phyloP scores from a whole-genome alignment of 2,113 vertebrate species.

The Charina bottae region DNA sequence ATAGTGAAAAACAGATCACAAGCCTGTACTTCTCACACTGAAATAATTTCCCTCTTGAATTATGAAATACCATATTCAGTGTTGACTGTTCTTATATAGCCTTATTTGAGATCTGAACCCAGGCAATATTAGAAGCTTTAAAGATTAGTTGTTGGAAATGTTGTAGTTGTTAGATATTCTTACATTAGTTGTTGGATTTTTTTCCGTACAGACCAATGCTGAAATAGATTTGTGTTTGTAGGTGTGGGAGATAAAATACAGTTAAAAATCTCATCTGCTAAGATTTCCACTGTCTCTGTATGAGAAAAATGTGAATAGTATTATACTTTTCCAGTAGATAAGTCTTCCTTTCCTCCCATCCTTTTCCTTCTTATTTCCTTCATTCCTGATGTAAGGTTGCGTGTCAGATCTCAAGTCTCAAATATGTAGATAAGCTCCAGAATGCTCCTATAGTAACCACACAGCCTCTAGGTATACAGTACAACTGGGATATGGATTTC shows the following conservation, averaged over 20 bases:
- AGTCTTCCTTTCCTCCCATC: not conserved
- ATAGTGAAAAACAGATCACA: too few species aligned
- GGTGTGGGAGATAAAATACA: not conserved
- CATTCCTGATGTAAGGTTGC: not conserved
- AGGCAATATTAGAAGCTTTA: not conserved
- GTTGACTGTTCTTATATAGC: not conserved
- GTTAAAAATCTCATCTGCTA: slow-evolving; percentile 11
- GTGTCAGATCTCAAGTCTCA: not conserved
- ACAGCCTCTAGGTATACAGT: not conserved
- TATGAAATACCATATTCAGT: not conserved
- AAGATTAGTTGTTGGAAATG: not conserved
- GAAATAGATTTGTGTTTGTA: not conserved
- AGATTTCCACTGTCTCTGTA: not conserved
- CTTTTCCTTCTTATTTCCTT: not conserved
- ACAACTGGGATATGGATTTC: not conserved
- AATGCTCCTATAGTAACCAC: not conserved
- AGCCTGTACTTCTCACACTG: not conserved
- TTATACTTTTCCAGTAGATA: not conserved
- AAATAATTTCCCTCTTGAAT: not conserved
- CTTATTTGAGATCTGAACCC: not conserved
- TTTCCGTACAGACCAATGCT: not conserved
- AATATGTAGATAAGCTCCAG: not conserved
- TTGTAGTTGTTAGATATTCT: not conserved
- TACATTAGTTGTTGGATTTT: not conserved
- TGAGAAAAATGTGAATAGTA: not conserved